Conservation (phyloP, 2,888 invertebrate species). For the Drosophila tanythrix region DNA sequence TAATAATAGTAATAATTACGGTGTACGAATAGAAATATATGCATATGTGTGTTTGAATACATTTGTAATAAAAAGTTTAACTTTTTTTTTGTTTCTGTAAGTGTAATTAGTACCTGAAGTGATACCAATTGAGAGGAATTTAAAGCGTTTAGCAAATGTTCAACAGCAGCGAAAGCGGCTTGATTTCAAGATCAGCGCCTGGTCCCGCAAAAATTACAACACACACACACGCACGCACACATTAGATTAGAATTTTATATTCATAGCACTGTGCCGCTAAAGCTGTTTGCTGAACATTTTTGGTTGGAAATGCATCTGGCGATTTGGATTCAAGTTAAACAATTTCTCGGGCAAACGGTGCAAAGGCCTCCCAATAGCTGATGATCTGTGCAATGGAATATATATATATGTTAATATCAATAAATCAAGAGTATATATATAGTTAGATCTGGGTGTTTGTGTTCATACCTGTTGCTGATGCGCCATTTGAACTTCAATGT, state of each 20-base stretch:
- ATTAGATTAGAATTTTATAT: constrained; percentile 30
- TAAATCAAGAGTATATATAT: not conserved
- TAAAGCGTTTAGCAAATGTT: constrained; percentile 56
- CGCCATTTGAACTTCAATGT: constrained; percentile 96
- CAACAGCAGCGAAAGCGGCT: constrained; percentile 40
- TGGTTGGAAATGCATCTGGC: constrained; percentile 54
- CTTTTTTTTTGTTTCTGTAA: constrained; percentile 55
- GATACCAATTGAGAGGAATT: constrained; percentile 52
- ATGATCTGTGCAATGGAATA: constrained; percentile 74
- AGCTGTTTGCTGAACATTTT: constrained; percentile 45
- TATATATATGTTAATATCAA: not conserved
- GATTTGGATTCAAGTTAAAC: constrained; percentile 87
- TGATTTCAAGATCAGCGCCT: constrained; percentile 33
- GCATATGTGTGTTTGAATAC: constrained; percentile 42
- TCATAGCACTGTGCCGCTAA: constrained; percentile 44
- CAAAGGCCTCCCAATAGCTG: constrained; percentile 93
- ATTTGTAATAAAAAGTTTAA: constrained; percentile 64
- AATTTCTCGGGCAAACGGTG: constrained; percentile 97
- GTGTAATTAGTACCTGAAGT: constrained; percentile 33
- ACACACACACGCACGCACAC: constrained; percentile 30
- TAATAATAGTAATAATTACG: constrained; percentile 58
- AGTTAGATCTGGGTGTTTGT: not conserved
- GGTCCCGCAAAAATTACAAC: constrained; percentile 66
- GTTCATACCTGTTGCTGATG: constrained; percentile 94
- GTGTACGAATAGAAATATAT: constrained; percentile 52